Evolutionary conservation across 2,888 invertebrate species (phyloP).

Genomic region (Aphidius colemani): DNA sequence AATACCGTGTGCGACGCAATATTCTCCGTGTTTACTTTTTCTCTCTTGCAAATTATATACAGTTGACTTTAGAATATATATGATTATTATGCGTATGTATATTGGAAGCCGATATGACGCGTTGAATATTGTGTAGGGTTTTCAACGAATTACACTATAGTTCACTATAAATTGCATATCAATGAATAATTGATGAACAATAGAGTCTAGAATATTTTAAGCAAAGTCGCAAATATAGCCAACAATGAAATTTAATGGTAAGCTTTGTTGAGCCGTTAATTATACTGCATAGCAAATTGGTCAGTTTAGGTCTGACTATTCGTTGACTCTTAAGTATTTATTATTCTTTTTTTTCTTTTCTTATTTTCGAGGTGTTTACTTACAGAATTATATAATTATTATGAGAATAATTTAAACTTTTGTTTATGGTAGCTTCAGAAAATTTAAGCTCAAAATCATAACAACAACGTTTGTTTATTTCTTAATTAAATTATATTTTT

Average conservation of each 20-base stretch:
- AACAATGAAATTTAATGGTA: constrained; percentile 14
- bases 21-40: background rate
- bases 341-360: too few species aligned
- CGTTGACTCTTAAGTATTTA: background rate
- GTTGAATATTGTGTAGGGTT: background rate
- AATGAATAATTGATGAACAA: constrained; percentile 30
- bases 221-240: constrained; percentile 9
- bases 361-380: too few species aligned
- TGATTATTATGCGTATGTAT: background rate
- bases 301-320: background rate
- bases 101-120: background rate
- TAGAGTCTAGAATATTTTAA: constrained; percentile 16
- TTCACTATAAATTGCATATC: constrained; percentile 14
- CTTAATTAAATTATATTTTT: too few species aligned
- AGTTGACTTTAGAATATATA: background rate
- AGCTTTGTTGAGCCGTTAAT: constrained; percentile 14
- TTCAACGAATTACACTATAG: constrained; percentile 6
- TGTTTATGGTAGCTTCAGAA: too few species aligned
- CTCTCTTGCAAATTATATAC: background rate
- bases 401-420: too few species aligned
- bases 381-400: too few species aligned
- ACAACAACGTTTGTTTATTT: too few species aligned
- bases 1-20: background rate
- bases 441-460: too few species aligned
- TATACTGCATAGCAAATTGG: constrained; percentile 13